A percentile compares a stretch with the other conserved stretches of the same genome.
These are phyloP conservation scores for Psilopsiagon aymara DNA, from an alignment of 2,113 vertebrate genomes.

Conservation along the genomic window DNA sequence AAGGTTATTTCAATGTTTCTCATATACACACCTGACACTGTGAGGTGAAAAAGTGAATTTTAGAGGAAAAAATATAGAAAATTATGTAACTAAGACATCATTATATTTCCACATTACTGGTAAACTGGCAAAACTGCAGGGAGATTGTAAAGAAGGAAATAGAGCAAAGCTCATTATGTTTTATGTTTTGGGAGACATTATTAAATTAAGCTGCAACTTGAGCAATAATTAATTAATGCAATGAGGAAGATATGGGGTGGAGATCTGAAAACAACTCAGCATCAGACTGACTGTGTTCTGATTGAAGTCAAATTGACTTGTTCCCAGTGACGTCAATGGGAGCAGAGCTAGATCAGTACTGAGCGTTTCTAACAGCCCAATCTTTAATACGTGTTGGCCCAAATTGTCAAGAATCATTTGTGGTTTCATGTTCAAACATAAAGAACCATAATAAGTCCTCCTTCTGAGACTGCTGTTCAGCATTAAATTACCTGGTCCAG, in stretches of 20 bases:
- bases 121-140: background rate
- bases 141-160: background rate
- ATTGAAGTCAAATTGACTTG: conserved; percentile 41
- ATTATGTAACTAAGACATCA: background rate
- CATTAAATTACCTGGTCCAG: background rate
- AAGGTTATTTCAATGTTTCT: background rate
- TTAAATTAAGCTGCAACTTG: conserved; percentile 55
- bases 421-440: background rate
- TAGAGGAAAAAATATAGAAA: background rate
- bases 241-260: conserved; percentile 21
- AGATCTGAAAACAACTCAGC: conserved; percentile 45
- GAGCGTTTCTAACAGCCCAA: background rate
- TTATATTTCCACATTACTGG: background rate
- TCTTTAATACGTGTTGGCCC: background rate
- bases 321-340: conserved; percentile 23
- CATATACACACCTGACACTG: background rate
- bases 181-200: conserved; percentile 19
- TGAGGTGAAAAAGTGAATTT: background rate
- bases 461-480: background rate
- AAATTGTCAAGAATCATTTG: conserved; percentile 1
- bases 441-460: background rate
- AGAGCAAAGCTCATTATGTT: conserved; percentile 12
- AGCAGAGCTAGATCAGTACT: background rate
- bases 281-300: conserved; percentile 39
- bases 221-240: conserved; percentile 57